Evolutionary conservation across 1,140 invertebrate genomes (phyloP), one percentile per base, ranked within the genome.

Genomic region (Drosophila saltans): DNA sequence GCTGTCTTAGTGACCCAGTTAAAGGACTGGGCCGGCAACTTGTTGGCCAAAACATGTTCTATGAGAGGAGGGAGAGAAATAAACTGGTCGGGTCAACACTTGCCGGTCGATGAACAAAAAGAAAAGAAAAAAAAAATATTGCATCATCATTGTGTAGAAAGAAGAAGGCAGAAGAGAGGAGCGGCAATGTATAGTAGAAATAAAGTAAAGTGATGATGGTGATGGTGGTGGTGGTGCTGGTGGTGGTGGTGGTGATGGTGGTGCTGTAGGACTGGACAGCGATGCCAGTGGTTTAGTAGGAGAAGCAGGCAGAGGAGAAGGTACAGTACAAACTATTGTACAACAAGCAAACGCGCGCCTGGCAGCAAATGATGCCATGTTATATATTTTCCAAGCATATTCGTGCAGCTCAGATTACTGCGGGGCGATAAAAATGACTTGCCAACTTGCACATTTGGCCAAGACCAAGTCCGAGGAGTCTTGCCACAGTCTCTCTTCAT

Each of bases 391-490:
- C 58, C 67, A 78, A 69, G 84, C 78, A 83, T 75, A 81, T 88
- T 88, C 83, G 83, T 88, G 84, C 84, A 84, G 84, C 84, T 89
- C 84, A 89, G 84, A 89, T 89, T 89, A 89, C 84, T 89, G 71
- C 65, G 80, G 78, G 85, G 71, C 84, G 84, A 89, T 89, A 89
- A 89, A 89, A 89, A 89, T 89, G 84, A 88, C 84, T 88, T 88
- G 84, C 84, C 84, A 88, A 88, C 84, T 88, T 89, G 84, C 80
- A 88, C 83, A 88, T 88, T 88, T 72, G 82, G 82, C 82, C 83
- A 84, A 84, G 73, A 84, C 69, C 64, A 78, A 60, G 26, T 66
- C 60, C 45, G 62, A 65, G 60, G 28, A 59, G 30, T 10, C 43
- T 41, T 11, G 55, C 21, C 16, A 43, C n/a, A 48, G 33, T 36